These are phyloP conservation scores for Lagocephalus sceleratus DNA, from an alignment of 2,797 vertebrate species.

Conservation along the genomic window DNA sequence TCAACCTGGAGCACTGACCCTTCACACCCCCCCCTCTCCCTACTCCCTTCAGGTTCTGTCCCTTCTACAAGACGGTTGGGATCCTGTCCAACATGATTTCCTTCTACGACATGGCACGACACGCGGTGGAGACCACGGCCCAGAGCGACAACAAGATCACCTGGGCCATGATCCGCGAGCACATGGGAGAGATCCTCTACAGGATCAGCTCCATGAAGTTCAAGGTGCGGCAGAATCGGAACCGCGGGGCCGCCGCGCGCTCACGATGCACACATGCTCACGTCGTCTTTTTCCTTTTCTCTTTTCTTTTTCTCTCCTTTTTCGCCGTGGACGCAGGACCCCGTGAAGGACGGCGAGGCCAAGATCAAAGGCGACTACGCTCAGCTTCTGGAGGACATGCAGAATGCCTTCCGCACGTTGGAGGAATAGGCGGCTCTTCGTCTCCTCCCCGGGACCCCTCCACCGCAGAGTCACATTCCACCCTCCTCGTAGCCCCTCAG, in stretches of 20 bases:
- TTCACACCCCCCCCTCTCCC: background rate
- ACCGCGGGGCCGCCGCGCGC: background rate
- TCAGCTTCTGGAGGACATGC: conserved; percentile 96
- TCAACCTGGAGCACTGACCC: background rate
- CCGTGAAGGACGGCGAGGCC: conserved; percentile 90
- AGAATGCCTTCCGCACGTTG: conserved; percentile 93
- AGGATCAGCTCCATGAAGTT: conserved; percentile 95
- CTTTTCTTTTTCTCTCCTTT: background rate
- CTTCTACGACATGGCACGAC: conserved; percentile 95
- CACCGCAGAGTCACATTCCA: conserved; percentile 73
- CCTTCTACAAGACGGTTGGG: conserved; percentile 97
- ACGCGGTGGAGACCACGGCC: conserved; percentile 94
- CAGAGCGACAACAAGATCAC: conserved; percentile 97
- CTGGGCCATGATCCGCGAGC: conserved; percentile 92
- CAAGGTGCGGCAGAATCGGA: conserved; percentile 76
- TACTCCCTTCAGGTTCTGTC: conserved; percentile 87
- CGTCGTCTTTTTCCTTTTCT: background rate
- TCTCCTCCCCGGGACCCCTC: conserved; percentile 40
- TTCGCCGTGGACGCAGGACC: conserved; percentile 76
- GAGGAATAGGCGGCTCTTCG: conserved; percentile 69
- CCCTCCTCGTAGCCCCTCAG: conserved; percentile 42
- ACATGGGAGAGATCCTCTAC: conserved; percentile 94
- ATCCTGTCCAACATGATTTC: conserved; percentile 95
- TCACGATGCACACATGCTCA: background rate
- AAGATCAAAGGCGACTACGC: conserved; percentile 93